These are phyloP conservation scores for Psophia crepitans DNA, from an alignment of 2,113 vertebrate genomes.

Conservation along the genomic window DNA sequence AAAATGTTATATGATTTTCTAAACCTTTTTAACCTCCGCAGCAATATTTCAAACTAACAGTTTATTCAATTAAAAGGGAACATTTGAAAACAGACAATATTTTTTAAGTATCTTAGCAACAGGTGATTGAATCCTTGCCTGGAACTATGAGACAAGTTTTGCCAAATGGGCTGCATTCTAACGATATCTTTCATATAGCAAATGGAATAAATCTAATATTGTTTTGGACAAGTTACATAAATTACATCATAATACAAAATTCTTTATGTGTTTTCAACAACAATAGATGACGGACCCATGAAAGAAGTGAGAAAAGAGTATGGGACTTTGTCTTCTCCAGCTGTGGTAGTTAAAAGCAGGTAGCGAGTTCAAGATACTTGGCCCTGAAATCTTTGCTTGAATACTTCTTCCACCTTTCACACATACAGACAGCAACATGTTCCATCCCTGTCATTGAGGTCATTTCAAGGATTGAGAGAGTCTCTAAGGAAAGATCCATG, in stretches of 20 bases:
- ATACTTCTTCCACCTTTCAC: not conserved
- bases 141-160: constrained; percentile 72
- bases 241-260: constrained; percentile 79
- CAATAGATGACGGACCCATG: not conserved
- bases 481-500: not conserved
- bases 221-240: constrained; percentile 76
- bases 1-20: constrained; percentile 42
- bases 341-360: not conserved
- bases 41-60: constrained; percentile 76
- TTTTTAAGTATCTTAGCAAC: constrained; percentile 86
- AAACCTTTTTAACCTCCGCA: constrained; percentile 69
- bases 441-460: not conserved
- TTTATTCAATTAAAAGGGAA: constrained; percentile 78
- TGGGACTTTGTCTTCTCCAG: not conserved
- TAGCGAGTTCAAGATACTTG: not conserved
- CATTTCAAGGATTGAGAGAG: not conserved
- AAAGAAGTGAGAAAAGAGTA: constrained; percentile 16
- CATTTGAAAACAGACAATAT: constrained; percentile 82
- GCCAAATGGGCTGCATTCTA: constrained; percentile 75
- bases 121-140: constrained; percentile 82
- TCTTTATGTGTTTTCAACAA: constrained; percentile 67
- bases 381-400: not conserved
- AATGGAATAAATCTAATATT: constrained; percentile 83
- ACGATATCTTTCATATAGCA: constrained; percentile 79
- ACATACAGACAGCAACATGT: not conserved